These are phyloP conservation scores for Delichon dasypus DNA, from an alignment of 2,797 vertebrate genomes.

Conservation along the genomic window DNA sequence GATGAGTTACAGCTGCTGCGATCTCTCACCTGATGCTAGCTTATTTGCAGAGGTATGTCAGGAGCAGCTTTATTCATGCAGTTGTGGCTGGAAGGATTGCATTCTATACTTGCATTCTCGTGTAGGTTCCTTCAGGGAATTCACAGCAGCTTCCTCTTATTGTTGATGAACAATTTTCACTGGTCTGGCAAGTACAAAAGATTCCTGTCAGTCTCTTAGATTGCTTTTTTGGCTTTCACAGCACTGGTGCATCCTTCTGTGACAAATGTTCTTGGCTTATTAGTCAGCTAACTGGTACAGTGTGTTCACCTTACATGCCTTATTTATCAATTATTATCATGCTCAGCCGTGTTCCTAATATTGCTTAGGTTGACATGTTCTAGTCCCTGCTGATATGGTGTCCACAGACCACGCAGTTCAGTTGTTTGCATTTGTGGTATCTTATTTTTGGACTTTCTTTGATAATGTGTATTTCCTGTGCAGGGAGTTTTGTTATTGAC, in stretches of 20 bases:
- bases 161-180: neutral
- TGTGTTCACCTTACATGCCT: neutral
- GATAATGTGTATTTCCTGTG: neutral
- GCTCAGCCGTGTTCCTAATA: neutral
- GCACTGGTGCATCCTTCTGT: neutral
- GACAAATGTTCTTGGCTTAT: neutral
- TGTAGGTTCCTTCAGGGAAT: neutral
- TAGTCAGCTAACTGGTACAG: neutral
- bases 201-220: neutral
- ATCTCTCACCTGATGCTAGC: neutral
- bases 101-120: neutral
- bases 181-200: neutral
- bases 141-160: neutral
- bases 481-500: neutral
- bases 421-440: neutral
- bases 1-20: neutral
- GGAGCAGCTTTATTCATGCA: neutral
- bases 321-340: neutral
- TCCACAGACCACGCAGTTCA: neutral
- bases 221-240: neutral
- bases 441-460: neutral
- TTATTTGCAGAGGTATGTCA: neutral
- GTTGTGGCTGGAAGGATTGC: neutral
- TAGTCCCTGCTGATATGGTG: neutral
- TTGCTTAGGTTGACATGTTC: neutral